These are phyloP conservation scores for Urocitellus parryii DNA, from an alignment of 2,113 vertebrate genomes.

Conservation along the genomic window DNA sequence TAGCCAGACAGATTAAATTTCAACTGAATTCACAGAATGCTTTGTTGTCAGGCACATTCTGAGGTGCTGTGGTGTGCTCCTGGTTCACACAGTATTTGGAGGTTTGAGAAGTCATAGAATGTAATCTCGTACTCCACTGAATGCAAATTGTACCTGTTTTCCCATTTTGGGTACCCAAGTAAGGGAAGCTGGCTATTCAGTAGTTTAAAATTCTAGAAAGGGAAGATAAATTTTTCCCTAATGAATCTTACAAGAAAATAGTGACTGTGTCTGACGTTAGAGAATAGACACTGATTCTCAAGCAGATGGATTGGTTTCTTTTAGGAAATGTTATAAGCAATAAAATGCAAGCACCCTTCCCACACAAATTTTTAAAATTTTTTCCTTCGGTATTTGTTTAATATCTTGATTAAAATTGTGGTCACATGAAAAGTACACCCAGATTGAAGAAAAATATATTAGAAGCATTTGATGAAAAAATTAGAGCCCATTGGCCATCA, in stretches of 20 bases:
- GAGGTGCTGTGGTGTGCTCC: background rate
- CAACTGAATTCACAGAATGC: background rate
- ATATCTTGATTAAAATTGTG: conserved; percentile 11
- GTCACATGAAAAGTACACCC: background rate
- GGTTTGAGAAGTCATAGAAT: background rate
- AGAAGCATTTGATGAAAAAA: background rate
- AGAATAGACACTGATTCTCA: background rate
- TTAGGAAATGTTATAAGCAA: conserved; percentile 49
- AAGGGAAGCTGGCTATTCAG: background rate
- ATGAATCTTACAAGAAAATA: conserved; percentile 25
- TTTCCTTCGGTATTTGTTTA: conserved; percentile 40
- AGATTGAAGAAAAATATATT: conserved; percentile 15
- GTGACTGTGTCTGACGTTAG: background rate
- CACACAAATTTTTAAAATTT: background rate
- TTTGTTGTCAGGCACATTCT: conserved; percentile 7
- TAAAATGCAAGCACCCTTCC: conserved; percentile 35
- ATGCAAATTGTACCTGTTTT: background rate
- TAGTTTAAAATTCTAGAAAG: conserved; percentile 13
- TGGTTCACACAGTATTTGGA: background rate
- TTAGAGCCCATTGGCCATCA: background rate
- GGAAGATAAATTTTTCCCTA: background rate
- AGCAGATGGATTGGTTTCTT: background rate
- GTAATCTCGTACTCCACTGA: background rate
- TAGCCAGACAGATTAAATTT: background rate
- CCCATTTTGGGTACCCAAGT: background rate